Conservation (phyloP, 1,140 invertebrate genomes). For the Zophobas atratus region DNA sequence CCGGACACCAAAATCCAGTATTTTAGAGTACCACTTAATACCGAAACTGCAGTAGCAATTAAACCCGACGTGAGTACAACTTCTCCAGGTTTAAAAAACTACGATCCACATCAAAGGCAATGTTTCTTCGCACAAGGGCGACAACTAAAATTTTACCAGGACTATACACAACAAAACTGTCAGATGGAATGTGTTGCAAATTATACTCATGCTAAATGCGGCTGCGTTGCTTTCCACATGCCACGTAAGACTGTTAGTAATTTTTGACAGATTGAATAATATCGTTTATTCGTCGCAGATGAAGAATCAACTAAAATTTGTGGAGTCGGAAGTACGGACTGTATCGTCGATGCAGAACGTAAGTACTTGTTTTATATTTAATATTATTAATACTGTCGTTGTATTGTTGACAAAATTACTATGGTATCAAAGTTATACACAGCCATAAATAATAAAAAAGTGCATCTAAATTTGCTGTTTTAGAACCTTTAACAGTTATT, state of each 20-base stretch:
- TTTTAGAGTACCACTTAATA: conserved; percentile 71
- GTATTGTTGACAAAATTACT: too few species aligned
- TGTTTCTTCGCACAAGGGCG: conserved; percentile 74
- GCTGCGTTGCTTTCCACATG: conserved; percentile 78
- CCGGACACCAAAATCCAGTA: conserved; percentile 72
- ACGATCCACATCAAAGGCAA: conserved; percentile 71
- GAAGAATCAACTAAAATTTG: conserved; percentile 73
- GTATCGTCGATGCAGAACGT: conserved; percentile 69
- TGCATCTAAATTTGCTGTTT: too few species aligned
- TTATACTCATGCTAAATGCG: conserved; percentile 77
- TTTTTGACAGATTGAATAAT: conserved; percentile 20
- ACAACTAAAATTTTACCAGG: conserved; percentile 74
- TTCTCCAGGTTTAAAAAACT: conserved; percentile 70
- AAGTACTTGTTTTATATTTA: conserved; percentile 47
- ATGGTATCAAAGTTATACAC: too few species aligned
- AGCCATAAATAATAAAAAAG: too few species aligned
- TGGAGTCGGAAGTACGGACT: conserved; percentile 69
- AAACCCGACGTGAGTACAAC: conserved; percentile 75
- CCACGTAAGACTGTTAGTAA: conserved; percentile 70
- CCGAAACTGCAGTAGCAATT: conserved; percentile 72
- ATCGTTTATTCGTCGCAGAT: conserved; percentile 56
- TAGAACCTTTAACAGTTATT: too few species aligned
- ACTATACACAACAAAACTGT: conserved; percentile 85
- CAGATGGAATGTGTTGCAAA: conserved; percentile 84
- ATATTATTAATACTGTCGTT: conserved; percentile 26